Percentiles rank a stretch among this genome's conserved stretches.
phyloP scores from a whole-genome alignment of 2,888 invertebrate species.

The Drosophila mimetica region DNA sequence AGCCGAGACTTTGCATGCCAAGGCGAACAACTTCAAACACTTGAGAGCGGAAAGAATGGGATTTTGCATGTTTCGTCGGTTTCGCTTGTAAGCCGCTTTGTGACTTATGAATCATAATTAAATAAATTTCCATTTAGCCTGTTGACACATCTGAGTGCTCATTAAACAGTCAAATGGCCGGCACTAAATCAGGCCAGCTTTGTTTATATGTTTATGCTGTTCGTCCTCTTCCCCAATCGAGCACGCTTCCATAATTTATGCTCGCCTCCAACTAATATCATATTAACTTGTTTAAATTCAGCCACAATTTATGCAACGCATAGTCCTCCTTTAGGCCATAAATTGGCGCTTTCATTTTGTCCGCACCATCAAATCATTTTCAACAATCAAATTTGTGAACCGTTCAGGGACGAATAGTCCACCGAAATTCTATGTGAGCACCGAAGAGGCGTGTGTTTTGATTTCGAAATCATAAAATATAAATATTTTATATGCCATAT shows the following conservation, averaged over 20 bases:
- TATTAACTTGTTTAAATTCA: constrained; percentile 67
- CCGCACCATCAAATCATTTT: constrained; percentile 36
- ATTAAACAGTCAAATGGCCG: constrained; percentile 72
- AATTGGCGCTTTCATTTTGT: constrained; percentile 58
- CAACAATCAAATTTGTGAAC: constrained; percentile 53
- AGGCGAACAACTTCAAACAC: constrained; percentile 47
- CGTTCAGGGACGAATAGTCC: constrained; percentile 40
- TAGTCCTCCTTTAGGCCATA: constrained; percentile 45
- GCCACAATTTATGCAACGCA: constrained; percentile 51
- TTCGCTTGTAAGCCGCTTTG: constrained; percentile 29
- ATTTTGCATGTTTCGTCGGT: constrained; percentile 31
- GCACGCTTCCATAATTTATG: constrained; percentile 70
- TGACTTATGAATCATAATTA: constrained; percentile 63
- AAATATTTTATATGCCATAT: constrained; percentile 22
- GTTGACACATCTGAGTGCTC: constrained; percentile 78
- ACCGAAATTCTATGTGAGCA: constrained; percentile 50
- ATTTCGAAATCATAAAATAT: constrained; percentile 17
- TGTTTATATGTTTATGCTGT: constrained; percentile 41
- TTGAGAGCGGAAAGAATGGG: constrained; percentile 31
- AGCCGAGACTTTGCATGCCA: constrained; percentile 31
- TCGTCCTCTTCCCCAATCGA: background rate
- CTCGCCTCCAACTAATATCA: constrained; percentile 60
- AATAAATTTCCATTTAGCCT: constrained; percentile 73
- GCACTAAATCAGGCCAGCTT: constrained; percentile 66
- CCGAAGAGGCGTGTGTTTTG: constrained; percentile 3